Evolutionary conservation across 2,113 vertebrate genomes (phyloP), one percentile per base, ranked within the genome.

Genomic region (Chionomys nivalis): DNA sequence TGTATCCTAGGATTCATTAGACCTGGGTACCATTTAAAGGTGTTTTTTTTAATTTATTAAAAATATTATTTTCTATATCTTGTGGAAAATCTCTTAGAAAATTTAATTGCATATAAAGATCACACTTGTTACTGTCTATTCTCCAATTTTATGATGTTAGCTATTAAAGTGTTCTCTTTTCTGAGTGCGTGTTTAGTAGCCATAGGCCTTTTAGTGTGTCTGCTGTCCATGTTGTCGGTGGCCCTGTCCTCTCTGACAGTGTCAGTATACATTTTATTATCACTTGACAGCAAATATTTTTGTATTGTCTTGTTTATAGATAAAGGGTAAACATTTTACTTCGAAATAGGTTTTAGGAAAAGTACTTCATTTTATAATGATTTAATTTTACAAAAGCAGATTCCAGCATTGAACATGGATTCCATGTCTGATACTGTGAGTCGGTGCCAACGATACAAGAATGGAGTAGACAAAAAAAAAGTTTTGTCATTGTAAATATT

Each of bases 91-190:
- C 33, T 94, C 68, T 87, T 90, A 19, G 81, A 68, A 63, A 87
- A 85, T 7, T 77, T 88, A 19, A 0, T 16, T 73, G 7, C 4
- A 11, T 55, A 26, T 89, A 17, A 21, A 94, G 31, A 47, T 81
- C 2, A 77, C n/a, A 36, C 33, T 82, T 63, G 65, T 72, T 78
- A 21, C 28, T 61, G 7, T 49, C 44, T 76, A 12, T 52, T 52
- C 55, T 95, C 93, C 83, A 65, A 21, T 87, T 96, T 92, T 93
- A 76, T 86, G 52, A 21, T 13, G 39, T n/a, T 47, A 77, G 75
- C 88, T 79, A 83, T 82, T 21, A 61, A 95, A 61, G 68, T 65
- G 11, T 13, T 89, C 23, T 52, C 24, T 55, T 55, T 12, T 87
- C 72, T 65, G 55, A 61, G 19, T 90, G 23, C 91, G 10, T 58